Base-by-base conservation (phyloP, 2,113 vertebrate species). In the Hippocampus zosterae region DNA sequence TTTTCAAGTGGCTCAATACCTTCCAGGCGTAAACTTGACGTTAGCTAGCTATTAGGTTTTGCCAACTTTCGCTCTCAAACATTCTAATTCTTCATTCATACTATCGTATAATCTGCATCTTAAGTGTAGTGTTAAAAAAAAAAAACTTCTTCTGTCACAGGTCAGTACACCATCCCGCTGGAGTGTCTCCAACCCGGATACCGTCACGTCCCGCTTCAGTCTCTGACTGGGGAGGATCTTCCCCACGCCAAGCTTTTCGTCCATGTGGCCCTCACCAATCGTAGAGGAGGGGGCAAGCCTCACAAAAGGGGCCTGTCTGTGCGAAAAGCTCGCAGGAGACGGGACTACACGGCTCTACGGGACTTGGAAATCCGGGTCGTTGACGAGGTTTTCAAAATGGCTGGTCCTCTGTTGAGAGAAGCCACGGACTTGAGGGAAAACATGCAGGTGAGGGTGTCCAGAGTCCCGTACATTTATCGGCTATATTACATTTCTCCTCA, bases 301-400 rank as follows among this genome's bases (percentile, higher is more conserved):
- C 94, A 97, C 78, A 98, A 98, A 71, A 87, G 96, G 66, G 96
- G 96, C 37, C 93, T 97, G 55, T 98, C 96, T 1, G 95, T 98
- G 79, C 90, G 96, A n/a, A 98, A 97, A 84, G 94, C 94, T 68
- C 92, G 94, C 81, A 95, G 92, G 62, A 93, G 94, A 67, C 91
- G 96, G 79, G 93, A 96, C 68, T 98, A 98, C 80, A 94, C 95
- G 1, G 94, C 93, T 73, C 85, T 98, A 90, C 93, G 96, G 82
- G 94, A 95, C 48, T 66, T 97, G 60, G 95, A 94, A 86, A 92
- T 98, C 85, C 94, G 95, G 79, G 87, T 89, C 0, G 82, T 98
- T 71, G 96, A 98, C n/a, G 96, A 98, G 61, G 93, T 96, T 41
- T 98, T 98, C 92, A 98, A 95, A 90, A 95, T 90, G 50, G 95